These are phyloP conservation scores for Podarcis lilfordi DNA, from an alignment of 2,797 vertebrate species.

Conservation along the genomic window DNA sequence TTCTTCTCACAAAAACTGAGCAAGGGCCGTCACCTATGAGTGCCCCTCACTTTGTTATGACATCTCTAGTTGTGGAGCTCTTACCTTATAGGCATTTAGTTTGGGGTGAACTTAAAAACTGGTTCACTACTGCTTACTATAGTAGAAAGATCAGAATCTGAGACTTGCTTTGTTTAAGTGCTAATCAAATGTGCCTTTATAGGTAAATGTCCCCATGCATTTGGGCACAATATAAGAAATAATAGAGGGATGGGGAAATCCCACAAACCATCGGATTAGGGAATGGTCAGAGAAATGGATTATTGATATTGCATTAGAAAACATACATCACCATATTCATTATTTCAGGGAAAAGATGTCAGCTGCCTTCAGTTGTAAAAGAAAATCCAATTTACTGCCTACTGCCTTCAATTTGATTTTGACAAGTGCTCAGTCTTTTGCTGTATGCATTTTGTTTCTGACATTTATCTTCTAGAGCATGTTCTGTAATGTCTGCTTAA, in stretches of 20 bases:
- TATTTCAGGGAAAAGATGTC: constrained; percentile 66
- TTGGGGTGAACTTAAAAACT: neutral
- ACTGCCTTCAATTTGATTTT: constrained; percentile 73
- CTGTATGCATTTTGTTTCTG: constrained; percentile 53
- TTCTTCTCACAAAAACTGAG: neutral
- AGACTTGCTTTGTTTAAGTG: constrained; percentile 52
- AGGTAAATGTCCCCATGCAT: constrained; percentile 59
- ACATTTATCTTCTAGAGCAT: constrained; percentile 69
- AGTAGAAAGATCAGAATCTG: constrained; percentile 22
- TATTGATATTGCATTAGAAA: constrained; percentile 65
- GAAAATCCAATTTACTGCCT: constrained; percentile 77
- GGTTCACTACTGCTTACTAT: constrained; percentile 26
- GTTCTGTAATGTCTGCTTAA: constrained; percentile 67
- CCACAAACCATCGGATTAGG: constrained; percentile 64
- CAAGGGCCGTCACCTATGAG: neutral
- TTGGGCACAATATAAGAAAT: constrained; percentile 50
- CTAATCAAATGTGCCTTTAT: constrained; percentile 39
- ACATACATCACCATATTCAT: constrained; percentile 71
- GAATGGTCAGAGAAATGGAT: constrained; percentile 66
- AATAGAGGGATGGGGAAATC: neutral
- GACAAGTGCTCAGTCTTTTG: constrained; percentile 70
- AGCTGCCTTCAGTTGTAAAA: constrained; percentile 71
- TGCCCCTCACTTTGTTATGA: neutral
- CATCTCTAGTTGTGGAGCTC: neutral
- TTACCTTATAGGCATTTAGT: neutral